phyloP scores from a whole-genome alignment of 2,113 vertebrate genomes.

The Colius striatus region DNA sequence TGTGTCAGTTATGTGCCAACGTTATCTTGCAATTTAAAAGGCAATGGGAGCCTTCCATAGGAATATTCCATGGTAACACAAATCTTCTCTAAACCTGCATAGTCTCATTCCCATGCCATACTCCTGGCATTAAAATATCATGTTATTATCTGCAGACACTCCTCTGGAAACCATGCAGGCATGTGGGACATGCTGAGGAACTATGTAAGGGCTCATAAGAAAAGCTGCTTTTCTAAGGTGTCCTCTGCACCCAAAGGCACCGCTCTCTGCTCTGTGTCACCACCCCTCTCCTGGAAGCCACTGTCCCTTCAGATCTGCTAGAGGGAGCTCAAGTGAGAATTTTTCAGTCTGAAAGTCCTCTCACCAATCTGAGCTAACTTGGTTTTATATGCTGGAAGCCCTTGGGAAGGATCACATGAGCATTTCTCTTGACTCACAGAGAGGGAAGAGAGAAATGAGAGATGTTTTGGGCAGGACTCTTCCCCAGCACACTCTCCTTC shows the following conservation, averaged over 20 bases:
- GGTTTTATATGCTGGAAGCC: neutral
- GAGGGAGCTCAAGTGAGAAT: neutral
- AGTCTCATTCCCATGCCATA: neutral
- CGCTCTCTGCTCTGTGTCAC: neutral
- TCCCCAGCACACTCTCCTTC: neutral
- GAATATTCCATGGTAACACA: neutral
- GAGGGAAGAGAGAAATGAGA: neutral
- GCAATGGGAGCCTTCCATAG: neutral
- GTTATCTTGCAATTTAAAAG: neutral
- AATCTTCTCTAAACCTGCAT: neutral
- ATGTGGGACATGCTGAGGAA: neutral
- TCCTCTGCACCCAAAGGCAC: neutral
- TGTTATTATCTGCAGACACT: neutral
- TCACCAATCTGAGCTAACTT: neutral
- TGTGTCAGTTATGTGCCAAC: neutral
- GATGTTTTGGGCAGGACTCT: neutral
- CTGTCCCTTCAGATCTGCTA: neutral
- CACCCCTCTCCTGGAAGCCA: neutral
- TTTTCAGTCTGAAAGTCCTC: neutral
- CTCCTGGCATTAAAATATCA: neutral
- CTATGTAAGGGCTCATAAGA: neutral
- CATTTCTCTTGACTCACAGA: neutral
- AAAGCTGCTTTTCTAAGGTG: neutral
- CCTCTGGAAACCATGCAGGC: neutral
- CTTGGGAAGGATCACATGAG: neutral